Base-by-base conservation (phyloP, 2,113 vertebrate genomes). In the Oceanites oceanicus region DNA sequence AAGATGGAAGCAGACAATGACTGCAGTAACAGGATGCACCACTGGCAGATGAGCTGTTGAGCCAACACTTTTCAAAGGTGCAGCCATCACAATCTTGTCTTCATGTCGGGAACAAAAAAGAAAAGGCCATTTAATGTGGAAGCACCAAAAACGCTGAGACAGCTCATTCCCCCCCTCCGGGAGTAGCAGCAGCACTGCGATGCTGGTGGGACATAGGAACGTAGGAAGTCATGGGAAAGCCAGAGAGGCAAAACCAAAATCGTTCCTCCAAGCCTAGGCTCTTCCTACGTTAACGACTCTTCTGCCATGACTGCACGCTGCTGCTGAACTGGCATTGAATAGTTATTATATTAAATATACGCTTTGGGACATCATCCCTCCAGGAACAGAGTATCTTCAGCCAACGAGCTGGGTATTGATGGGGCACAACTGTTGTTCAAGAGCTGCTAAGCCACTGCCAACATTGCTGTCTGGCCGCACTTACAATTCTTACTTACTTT, bases 1-100 rank as follows among this genome's bases (percentile, higher is more conserved):
- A 21, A 62, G 42, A 12, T 14, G 32, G 61, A 42, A 80, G 36
- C 23, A 77, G 47, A n/a, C 8, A n/a, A 38, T 0, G 2, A 45
- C 62, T 53, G 18, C 68, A 84, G 75, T 86, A 97, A 96, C 96
- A 96, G 96, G 95, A 96, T 85, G 30, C 11, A 7, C 72, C 30
- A 49, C 88, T 61, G 40, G 22, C 38, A 40, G 68, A 42, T 44
- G 76, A 63, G 47, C 7, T 71, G 65, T 68, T 40, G 56, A 78
- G 44, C 52, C 67, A 82, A 76, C 59, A 2, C 22, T 42, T n/a
- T 53, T 8, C 20, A 68, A 47, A 38, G 59, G 25, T 63, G 78
- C 38, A 80, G 36, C 47, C 27, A 38, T 44, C 11, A 11, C 19
- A 38, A 42, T 34, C n/a, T 49, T 92, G 65, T 94, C 95, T 91